Evolutionary conservation across 2,797 vertebrate species (phyloP), one percentile per base, ranked within the genome.

Genomic region (Acanthurus lineatus): DNA sequence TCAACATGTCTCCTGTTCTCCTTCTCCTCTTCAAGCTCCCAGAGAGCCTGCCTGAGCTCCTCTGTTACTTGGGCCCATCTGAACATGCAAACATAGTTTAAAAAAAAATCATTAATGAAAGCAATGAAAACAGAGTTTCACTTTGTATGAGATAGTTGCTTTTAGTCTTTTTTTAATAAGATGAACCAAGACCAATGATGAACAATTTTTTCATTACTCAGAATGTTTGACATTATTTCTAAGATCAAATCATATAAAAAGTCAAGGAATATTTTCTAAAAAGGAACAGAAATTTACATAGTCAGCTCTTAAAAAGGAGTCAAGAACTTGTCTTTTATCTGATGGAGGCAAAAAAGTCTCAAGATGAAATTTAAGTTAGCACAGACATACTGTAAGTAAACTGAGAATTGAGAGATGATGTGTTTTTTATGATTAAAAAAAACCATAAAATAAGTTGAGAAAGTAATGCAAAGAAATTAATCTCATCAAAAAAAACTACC

Each of bases 1-100:
- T 96, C 94, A 1, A 82, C 63, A 1, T 28, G 62, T 60, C 79
- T 83, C 58, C 91, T 87, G 73, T 80, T 92, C 77, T 94, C 83
- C n/a, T 90, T 94, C 77, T 97, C 96, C 38, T 91, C 83, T 49
- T 95, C 90, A 64, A 96, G 91, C 70, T 96, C 86, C 62, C 75
- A 88, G 51, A 66, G 87, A 16, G 85, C 42, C 22, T 83, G 75
- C 35, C 77, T 86, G 25, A 96, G 92, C 53, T 96, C 96, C 51
- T 94, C 88, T 2, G 95, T 90, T 11, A 94, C 95, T 77, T 95
- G 94, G 59, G 89, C 92, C 93, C 94, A 95, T 79, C 93, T 94
- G 62, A 75, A 79, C 1, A 82, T 19, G 69, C 1, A 75, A 60
- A 49, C 9, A 71, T 4, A 7, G 15, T 47, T 68, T 35, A 3